Conservation (phyloP, 2,888 invertebrate genomes). For the Drosophila birchii region DNA sequence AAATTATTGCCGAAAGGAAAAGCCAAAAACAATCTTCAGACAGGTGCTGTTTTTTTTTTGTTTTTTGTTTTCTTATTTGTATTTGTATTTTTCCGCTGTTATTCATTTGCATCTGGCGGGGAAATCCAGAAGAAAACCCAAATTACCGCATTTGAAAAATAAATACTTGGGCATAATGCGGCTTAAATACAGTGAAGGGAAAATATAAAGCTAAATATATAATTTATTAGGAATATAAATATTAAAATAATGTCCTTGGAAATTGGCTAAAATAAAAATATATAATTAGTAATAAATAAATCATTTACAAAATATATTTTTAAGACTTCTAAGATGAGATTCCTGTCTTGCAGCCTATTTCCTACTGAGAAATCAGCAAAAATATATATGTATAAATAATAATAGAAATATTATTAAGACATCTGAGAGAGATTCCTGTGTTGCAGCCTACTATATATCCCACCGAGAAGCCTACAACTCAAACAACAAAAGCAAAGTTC, state of each 20-base stretch:
- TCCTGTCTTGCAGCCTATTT: background rate
- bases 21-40: conserved; percentile 44
- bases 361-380: conserved; percentile 37
- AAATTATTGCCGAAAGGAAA: conserved; percentile 69
- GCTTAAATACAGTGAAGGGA: conserved; percentile 37
- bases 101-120: conserved; percentile 40
- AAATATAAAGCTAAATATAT: no score
- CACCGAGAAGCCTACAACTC: conserved; percentile 42
- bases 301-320: background rate
- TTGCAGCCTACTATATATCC: background rate
- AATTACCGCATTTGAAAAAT: conserved; percentile 71
- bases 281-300: background rate
- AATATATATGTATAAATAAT: background rate
- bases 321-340: background rate
- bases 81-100: conserved; percentile 13
- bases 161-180: conserved; percentile 30
- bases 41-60: conserved; percentile 50
- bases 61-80: conserved; percentile 1
- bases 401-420: background rate
- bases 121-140: conserved; percentile 55
- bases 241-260: background rate
- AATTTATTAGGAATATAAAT: background rate
- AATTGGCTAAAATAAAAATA: background rate
- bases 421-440: background rate
- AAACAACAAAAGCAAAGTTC: conserved; percentile 57